Conservation (phyloP, 2,888 invertebrate species). For the Galerucella pusilla region DNA sequence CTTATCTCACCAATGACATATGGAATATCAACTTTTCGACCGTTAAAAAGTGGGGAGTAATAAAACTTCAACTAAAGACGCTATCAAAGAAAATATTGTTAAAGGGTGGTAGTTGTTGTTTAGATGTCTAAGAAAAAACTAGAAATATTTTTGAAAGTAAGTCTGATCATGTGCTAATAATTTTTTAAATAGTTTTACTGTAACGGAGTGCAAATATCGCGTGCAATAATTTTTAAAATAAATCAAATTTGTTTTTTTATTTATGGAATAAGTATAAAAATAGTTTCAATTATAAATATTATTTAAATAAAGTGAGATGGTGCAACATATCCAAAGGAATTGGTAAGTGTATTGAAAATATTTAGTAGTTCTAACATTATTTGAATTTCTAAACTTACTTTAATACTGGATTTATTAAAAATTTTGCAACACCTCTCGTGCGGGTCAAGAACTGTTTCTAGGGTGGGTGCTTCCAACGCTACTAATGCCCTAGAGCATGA, state of each 20-base stretch:
- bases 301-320: not conserved
- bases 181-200: slow-evolving; percentile 17
- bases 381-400: too few species aligned
- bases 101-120: slow-evolving; percentile 38
- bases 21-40: slow-evolving; percentile 51
- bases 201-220: slow-evolving; percentile 36
- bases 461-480: too few species aligned
- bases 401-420: too few species aligned
- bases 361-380: too few species aligned
- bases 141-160: slow-evolving; percentile 20
- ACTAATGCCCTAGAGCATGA: too few species aligned
- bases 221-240: slow-evolving; percentile 35
- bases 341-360: not conserved
- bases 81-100: slow-evolving; percentile 5
- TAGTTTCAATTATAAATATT: not conserved
- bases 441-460: too few species aligned
- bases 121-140: slow-evolving; percentile 33
- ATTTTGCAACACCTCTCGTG: too few species aligned
- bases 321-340: not conserved
- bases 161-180: slow-evolving; percentile 45
- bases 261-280: not conserved
- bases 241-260: not conserved
- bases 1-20: slow-evolving; percentile 53
- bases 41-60: slow-evolving; percentile 58
- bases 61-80: slow-evolving; percentile 20